Evolutionary conservation across 2,888 invertebrate genomes (phyloP).

Genomic region (Apeira syringaria): DNA sequence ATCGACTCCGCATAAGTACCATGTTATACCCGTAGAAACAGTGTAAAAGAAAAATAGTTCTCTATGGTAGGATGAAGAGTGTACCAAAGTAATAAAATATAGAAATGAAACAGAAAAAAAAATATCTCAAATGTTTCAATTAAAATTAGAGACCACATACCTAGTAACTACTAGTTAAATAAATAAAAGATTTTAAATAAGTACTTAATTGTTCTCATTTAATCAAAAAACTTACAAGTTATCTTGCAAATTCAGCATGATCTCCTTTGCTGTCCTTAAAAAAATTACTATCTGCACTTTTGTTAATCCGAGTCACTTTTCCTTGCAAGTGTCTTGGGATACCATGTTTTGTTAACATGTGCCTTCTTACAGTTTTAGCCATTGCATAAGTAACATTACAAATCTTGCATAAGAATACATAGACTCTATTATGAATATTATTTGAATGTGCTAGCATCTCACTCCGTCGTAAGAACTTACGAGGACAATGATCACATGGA

Average conservation of each 20-base stretch:
- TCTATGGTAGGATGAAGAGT: no score
- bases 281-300: slow-evolving; percentile 14
- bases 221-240: neutral
- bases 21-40: no score
- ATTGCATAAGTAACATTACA: slow-evolving; percentile 66
- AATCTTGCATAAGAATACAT: slow-evolving; percentile 57
- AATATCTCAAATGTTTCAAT: no score
- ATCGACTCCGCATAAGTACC: no score
- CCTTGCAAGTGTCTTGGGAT: slow-evolving; percentile 65
- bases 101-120: no score
- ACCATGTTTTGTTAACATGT: slow-evolving; percentile 62
- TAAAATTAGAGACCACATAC: no score
- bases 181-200: no score
- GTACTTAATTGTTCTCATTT: no score
- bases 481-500: slow-evolving; percentile 59
- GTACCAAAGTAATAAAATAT: no score
- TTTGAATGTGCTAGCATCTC: slow-evolving; percentile 64
- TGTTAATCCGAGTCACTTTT: slow-evolving; percentile 53
- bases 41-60: no score
- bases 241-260: neutral
- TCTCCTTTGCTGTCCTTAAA: neutral
- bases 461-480: slow-evolving; percentile 50
- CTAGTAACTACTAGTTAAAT: no score
- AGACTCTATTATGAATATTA: slow-evolving; percentile 59
- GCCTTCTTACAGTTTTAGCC: slow-evolving; percentile 55